Evolutionary conservation across 1,140 invertebrate genomes (phyloP).

Genomic region (Drosophila kurseongensis): DNA sequence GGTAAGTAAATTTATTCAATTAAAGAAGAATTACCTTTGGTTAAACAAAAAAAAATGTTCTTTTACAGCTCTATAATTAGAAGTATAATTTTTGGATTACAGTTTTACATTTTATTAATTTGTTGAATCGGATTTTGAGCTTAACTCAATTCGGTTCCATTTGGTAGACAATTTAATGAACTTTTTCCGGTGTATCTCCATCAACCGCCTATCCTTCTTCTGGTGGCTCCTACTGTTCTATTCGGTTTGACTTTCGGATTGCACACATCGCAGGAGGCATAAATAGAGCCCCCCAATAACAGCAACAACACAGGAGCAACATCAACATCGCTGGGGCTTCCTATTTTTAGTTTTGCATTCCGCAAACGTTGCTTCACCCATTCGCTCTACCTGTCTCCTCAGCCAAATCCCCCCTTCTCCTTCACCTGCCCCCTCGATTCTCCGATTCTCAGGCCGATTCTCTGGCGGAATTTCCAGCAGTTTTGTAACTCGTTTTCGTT

Average conservation of each 20-base stretch:
- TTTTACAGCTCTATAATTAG: too few species aligned
- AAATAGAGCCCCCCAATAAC: constrained; percentile 61
- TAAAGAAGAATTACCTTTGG: not conserved
- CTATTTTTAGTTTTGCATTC: constrained; percentile 64
- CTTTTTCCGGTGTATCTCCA: constrained; percentile 4
- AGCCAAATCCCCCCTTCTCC: not conserved
- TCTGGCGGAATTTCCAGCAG: constrained; percentile 67
- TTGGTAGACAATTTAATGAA: too few species aligned
- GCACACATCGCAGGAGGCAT: constrained; percentile 60
- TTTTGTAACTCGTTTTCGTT: constrained; percentile 81
- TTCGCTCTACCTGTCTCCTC: constrained; percentile 29
- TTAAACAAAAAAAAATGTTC: too few species aligned
- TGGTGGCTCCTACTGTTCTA: constrained; percentile 27
- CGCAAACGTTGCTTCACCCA: constrained; percentile 56
- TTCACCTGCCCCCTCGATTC: constrained; percentile 2
- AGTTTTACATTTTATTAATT: too few species aligned
- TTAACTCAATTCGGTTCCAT: too few species aligned
- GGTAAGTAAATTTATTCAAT: not conserved
- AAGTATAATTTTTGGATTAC: too few species aligned
- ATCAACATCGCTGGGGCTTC: constrained; percentile 38
- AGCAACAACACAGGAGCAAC: constrained; percentile 39
- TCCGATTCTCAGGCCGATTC: constrained; percentile 28
- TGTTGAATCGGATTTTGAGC: too few species aligned
- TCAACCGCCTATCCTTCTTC: constrained; percentile 23
- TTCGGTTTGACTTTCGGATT: constrained; percentile 46